Base-by-base conservation (phyloP, 2,888 invertebrate genomes). In the Phorcus lineatus region DNA sequence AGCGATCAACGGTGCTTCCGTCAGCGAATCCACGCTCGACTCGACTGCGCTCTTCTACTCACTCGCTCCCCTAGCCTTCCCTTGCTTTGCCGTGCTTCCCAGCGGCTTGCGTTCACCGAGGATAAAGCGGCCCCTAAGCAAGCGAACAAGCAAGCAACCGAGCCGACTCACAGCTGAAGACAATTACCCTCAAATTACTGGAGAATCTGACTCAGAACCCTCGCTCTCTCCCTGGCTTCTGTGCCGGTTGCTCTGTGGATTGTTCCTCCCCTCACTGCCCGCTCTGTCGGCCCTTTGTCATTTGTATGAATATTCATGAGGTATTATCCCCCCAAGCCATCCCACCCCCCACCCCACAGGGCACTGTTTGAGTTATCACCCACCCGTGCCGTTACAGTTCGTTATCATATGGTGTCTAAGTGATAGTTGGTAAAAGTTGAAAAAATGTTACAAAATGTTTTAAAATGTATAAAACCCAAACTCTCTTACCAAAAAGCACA, bases 91-190 rank as follows among this genome's bases (percentile, higher is more conserved):
- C 13, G 13, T 13, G 47, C 36, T 36, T 47, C 47, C 11, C 47
- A 47, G 47, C 47, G 13, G 36, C 47, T 47, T 9, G 47, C 47
- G 47, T 47, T 11, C 47, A 13, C 47, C 47, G 62, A 62, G 62
- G 24, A 62, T 62, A 62, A 62, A 62, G 62, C 47, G 47, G 47
- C 47, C 47, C 47, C 47, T 47, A 47, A 47, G 47, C 47, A 47
- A 47, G 47, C 47, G 11, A 47, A 47, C 47, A 47, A 47, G 47
- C 28, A 24, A 62, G 47, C 28, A 24, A 62, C 13, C 62, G 62
- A 62, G 62, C 62, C 28, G 62, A 24, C 28, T 22, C 62, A 28
- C 62, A 62, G 62, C 62, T 62, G 62, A 62, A 62, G 62, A 62
- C 62, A 62, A 62, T 62, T 62, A 62, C 28, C 62, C 62, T 28